Percentiles rank a stretch among this genome's conserved stretches.
Conservation (phyloP, 2,797 vertebrate species). For the Eurystomus glaucurus region DNA sequence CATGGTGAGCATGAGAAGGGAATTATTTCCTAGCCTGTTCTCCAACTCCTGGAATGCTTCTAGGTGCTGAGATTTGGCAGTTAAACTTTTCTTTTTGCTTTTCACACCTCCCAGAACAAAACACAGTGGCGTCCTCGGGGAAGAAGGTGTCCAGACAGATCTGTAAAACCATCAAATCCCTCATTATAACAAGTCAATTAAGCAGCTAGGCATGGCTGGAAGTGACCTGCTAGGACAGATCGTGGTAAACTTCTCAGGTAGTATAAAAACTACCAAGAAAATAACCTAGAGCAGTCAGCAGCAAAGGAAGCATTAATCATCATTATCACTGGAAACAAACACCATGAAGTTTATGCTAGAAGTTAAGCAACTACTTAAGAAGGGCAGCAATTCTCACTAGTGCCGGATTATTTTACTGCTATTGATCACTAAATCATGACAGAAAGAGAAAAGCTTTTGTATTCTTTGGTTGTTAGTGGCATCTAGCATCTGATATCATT, state of each 20-base stretch:
- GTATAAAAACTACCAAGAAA: neutral
- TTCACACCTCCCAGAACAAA: neutral
- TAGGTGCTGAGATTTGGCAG: neutral
- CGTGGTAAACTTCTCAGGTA: neutral
- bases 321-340: slow-evolving; percentile 13
- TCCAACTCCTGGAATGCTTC: neutral
- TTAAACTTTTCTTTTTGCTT: neutral
- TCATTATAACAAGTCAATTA: neutral
- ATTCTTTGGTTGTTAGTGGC: neutral
- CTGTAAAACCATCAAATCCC: slow-evolving; percentile 14
- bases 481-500: neutral
- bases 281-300: neutral
- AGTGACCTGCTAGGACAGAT: slow-evolving; percentile 12
- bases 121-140: neutral
- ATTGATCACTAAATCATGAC: neutral
- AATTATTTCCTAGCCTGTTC: neutral
- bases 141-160: neutral
- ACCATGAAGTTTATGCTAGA: slow-evolving; percentile 14
- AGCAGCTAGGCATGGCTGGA: neutral
- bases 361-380: slow-evolving; percentile 36
- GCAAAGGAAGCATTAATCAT: slow-evolving; percentile 20
- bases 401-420: slow-evolving; percentile 17
- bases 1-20: neutral
- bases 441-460: neutral
- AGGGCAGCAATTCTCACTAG: neutral